Evolutionary conservation across 2,797 vertebrate genomes (phyloP), one percentile per base, ranked within the genome.

Genomic region (Tiaroga cobitis): DNA sequence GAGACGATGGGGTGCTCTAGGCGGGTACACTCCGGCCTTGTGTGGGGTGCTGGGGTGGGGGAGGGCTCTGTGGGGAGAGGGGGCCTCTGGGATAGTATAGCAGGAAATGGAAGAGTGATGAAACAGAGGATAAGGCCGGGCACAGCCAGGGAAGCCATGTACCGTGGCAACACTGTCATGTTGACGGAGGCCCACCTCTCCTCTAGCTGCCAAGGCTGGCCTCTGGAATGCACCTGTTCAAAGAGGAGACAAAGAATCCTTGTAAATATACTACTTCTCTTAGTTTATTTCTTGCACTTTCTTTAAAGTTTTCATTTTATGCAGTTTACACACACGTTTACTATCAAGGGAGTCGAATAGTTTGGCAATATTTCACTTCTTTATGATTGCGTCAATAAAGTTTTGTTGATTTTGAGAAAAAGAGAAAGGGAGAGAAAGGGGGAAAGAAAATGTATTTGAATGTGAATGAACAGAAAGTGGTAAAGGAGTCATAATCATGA

Each of bases 1-100:
- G 97, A 93, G 91, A 99, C 96, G 74, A 95, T 94, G 77, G 98
- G 98, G 88, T 99, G 98, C 81, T 98, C 97, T 91, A 95, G 96
- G 92, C 93, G 95, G 75, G 92, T 82, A 88, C 98, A 99, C 84
- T 96, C 94, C 0, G 88, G 90, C 4, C 87, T 92, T 77, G 87
- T 90, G 82, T 91, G 91, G 3, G 81, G 83, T 54, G 83, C 85
- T 37, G 89, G 34, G 80, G 84, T 87, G 21, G 92, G 91, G 88
- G 92, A 86, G 3, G 92, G 90, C 61, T 83, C 43, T 24, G 89
- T 82, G 0, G 88, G 79, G 32, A 84, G 82, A 11, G 88, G 89
- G 68, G 86, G 85, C 4, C 91, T 93, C 91, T 91, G 94, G 80
- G 87, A 88, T 41, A 86, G 85, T 76, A 89, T 87, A 68, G 84